Percentiles rank a stretch among this genome's conserved stretches.
Conservation (phyloP, 2,113 vertebrate species). For the Pongo pygmaeus region DNA sequence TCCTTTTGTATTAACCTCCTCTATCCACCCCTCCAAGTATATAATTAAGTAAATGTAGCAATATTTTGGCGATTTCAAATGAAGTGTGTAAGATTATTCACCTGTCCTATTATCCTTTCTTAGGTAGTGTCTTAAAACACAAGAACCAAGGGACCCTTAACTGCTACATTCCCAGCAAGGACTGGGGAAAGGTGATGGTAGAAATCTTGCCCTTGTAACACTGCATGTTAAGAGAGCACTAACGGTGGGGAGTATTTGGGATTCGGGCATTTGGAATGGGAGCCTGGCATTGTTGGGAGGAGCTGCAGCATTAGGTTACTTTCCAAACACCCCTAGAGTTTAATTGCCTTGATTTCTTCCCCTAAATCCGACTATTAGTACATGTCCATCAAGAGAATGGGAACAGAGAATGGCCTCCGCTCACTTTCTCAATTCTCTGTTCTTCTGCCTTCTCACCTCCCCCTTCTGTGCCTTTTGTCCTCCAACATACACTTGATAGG, state of each 20-base stretch:
- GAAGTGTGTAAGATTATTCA: slow-evolving; percentile 16
- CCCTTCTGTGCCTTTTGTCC: not conserved
- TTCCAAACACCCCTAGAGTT: not conserved
- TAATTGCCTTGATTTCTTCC: not conserved
- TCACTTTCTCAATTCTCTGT: not conserved
- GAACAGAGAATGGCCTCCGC: not conserved
- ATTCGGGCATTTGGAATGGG: not conserved
- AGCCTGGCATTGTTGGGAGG: not conserved
- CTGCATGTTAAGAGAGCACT: not conserved
- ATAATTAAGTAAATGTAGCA: not conserved
- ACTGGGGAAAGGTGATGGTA: slow-evolving; percentile 93
- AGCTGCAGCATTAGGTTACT: not conserved
- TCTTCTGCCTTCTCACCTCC: not conserved
- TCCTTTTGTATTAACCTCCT: not conserved
- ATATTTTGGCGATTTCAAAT: slow-evolving; percentile 4
- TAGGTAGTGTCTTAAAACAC: slow-evolving; percentile 94
- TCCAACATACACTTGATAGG: not conserved
- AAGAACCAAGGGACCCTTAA: slow-evolving; percentile 94
- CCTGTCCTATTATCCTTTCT: not conserved
- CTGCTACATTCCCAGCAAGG: slow-evolving; percentile 94
- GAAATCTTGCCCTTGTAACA: not conserved
- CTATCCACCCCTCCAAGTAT: not conserved
- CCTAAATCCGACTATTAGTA: not conserved
- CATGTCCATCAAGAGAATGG: not conserved
- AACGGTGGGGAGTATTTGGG: not conserved